A percentile compares a stretch with the other conserved stretches of the same genome.
Evolutionary conservation across 2,888 invertebrate genomes (phyloP).

Genomic region (Hoplodrina ambigua): DNA sequence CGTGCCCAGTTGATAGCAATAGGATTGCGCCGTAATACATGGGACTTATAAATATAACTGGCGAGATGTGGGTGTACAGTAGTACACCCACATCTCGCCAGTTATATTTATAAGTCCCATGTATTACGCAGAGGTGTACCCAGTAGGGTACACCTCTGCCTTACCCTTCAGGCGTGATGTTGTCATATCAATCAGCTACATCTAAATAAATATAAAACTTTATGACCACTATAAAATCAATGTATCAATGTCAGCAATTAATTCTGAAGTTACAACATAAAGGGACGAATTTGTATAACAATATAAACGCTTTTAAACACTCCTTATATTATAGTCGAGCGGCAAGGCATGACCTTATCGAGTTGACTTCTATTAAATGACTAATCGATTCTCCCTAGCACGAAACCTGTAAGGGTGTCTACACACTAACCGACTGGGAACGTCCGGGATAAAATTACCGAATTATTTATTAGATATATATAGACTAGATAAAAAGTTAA

Average conservation of each 20-base stretch:
- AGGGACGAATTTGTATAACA: constrained; percentile 31
- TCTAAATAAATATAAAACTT: constrained; percentile 10
- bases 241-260: constrained; percentile 35
- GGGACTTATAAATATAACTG: no score
- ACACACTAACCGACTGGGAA: constrained; percentile 16
- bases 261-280: constrained; percentile 20
- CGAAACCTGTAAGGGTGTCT: constrained; percentile 41
- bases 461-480: no score
- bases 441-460: background rate
- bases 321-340: constrained; percentile 34
- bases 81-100: no score
- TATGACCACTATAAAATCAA: constrained; percentile 7
- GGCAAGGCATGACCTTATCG: constrained; percentile 61
- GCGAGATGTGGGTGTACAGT: no score
- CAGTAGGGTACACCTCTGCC: no score
- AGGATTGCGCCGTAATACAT: no score
- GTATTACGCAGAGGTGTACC: no score
- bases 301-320: constrained; percentile 34
- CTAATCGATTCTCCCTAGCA: constrained; percentile 63
- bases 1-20: no score
- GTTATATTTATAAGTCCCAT: no score
- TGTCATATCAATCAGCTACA: no score
- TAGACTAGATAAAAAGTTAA: background rate
- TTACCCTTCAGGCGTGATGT: no score
- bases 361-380: constrained; percentile 54